phyloP scores from a whole-genome alignment of 2,797 vertebrate genomes.

The Cephalopachus bancanus region DNA sequence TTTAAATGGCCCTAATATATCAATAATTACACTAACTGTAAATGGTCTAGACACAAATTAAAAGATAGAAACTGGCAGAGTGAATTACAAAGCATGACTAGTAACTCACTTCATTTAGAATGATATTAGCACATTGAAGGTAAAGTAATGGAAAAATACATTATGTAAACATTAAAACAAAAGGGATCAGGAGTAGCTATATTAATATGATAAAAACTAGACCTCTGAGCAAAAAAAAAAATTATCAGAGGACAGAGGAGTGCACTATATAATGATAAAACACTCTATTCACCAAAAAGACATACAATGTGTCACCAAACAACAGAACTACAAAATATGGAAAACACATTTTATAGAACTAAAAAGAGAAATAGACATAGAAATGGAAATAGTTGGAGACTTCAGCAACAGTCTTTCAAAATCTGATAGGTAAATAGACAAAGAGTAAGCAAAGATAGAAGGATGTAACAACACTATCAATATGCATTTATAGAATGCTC shows the following conservation, averaged over 20 bases:
- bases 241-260: background rate
- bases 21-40: background rate
- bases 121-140: background rate
- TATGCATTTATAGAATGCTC: background rate
- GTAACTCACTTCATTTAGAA: background rate
- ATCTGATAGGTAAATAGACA: background rate
- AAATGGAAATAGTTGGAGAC: background rate
- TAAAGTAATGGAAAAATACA: background rate
- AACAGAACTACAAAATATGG: background rate
- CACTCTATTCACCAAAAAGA: background rate
- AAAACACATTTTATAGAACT: background rate
- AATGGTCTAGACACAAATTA: background rate
- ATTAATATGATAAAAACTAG: background rate
- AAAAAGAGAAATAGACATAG: background rate
- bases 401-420: background rate
- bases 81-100: background rate
- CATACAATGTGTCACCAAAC: background rate
- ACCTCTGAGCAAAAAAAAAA: background rate
- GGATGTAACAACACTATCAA: background rate
- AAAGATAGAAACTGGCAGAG: background rate
- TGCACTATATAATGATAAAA: background rate
- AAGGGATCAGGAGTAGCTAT: background rate
- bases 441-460: background rate
- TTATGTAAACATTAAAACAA: background rate
- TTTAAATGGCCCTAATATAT: background rate